Evolutionary conservation across 2,888 invertebrate species (phyloP).

Genomic region (Leptogaster cylindrica): DNA sequence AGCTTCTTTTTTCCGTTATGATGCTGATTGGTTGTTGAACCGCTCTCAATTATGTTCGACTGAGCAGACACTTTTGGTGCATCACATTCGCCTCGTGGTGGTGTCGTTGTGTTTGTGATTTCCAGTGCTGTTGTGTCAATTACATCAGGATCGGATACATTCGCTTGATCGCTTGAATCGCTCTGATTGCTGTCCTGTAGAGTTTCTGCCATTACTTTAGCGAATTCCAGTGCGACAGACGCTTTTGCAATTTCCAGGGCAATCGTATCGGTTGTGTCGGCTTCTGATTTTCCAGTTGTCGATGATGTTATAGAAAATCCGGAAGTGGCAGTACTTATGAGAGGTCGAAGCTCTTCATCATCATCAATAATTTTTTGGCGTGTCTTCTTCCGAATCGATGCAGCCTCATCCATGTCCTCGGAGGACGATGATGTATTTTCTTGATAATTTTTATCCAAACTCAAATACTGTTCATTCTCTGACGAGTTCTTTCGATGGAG

Average conservation of each 20-base stretch:
- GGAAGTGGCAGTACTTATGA: slow-evolving; percentile 52
- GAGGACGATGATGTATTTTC: slow-evolving; percentile 52
- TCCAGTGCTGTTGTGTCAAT: background rate
- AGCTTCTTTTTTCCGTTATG: slow-evolving; percentile 60
- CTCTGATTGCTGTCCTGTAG: slow-evolving; percentile 45
- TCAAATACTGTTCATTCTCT: slow-evolving; percentile 52
- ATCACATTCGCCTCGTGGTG: background rate
- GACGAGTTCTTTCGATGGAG: slow-evolving; percentile 46
- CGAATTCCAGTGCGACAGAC: slow-evolving; percentile 40
- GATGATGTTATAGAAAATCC: slow-evolving; percentile 45
- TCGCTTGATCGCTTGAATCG: slow-evolving; percentile 46
- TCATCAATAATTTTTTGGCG: slow-evolving; percentile 49
- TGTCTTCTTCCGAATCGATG: slow-evolving; percentile 6
- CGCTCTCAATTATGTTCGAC: slow-evolving; percentile 25
- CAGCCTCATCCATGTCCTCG: slow-evolving; percentile 10
- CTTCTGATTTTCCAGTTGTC: slow-evolving; percentile 27
- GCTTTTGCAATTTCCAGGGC: slow-evolving; percentile 42
- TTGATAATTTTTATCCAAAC: slow-evolving; percentile 49
- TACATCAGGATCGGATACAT: slow-evolving; percentile 24
- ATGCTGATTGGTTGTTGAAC: slow-evolving; percentile 38
- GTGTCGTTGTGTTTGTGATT: background rate
- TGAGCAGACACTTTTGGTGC: slow-evolving; percentile 13
- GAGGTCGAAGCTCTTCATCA: slow-evolving; percentile 60
- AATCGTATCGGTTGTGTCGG: slow-evolving; percentile 31
- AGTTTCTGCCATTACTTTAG: slow-evolving; percentile 43